Conservation (phyloP, 2,888 invertebrate species). For the Ennomos quercinarius region DNA sequence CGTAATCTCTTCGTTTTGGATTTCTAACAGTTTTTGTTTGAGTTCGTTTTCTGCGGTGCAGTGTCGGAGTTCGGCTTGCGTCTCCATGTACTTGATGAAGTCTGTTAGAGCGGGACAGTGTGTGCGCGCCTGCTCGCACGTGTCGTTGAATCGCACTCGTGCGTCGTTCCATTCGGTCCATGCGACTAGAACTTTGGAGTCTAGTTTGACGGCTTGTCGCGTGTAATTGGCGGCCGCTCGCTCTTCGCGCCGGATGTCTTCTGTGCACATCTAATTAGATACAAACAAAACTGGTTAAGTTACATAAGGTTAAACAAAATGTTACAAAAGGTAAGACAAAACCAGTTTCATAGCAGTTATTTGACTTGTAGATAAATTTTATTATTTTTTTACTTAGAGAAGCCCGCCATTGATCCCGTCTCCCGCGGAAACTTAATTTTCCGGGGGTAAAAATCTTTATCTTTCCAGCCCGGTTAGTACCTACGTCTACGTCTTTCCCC, state of each 20-base stretch:
- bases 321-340: too few species aligned
- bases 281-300: conserved; percentile 16
- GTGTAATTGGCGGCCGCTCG: conserved; percentile 68
- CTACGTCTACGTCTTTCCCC: too few species aligned
- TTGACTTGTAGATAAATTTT: too few species aligned
- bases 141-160: conserved; percentile 51
- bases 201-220: conserved; percentile 64
- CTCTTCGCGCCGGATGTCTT: conserved; percentile 75
- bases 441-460: too few species aligned
- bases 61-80: conserved; percentile 66
- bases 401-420: too few species aligned
- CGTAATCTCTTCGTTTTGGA: conserved; percentile 82
- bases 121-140: conserved; percentile 58
- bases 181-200: conserved; percentile 60
- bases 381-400: too few species aligned
- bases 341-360: too few species aligned
- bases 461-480: too few species aligned
- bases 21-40: conserved; percentile 60
- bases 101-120: conserved; percentile 62
- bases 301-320: too few species aligned
- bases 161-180: conserved; percentile 68
- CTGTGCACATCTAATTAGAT: conserved; percentile 63
- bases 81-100: conserved; percentile 58
- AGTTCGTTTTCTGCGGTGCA: conserved; percentile 72
- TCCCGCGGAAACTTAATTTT: too few species aligned